Evolutionary conservation across 2,797 vertebrate species (phyloP), one percentile per base, ranked within the genome.

Genomic region (Propithecus perrieri): DNA sequence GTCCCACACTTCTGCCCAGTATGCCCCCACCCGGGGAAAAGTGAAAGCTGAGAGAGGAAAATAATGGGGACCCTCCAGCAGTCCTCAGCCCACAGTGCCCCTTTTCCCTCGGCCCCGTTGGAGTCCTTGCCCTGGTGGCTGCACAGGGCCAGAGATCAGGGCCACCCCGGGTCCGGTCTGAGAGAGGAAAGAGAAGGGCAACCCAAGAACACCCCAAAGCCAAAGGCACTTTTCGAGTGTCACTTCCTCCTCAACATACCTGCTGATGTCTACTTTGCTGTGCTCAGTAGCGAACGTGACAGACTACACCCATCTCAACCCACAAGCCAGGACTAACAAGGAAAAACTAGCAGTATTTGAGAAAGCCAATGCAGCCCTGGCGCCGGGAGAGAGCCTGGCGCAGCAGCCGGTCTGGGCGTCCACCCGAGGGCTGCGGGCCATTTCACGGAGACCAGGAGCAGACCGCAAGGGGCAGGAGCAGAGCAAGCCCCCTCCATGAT

Each of bases 321-420:
- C 76, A 0, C 15, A 71, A 53, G 80, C 61, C n/a, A 8, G 2
- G n/a, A 75, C 17, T n/a, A 5, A 8, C 0, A 33, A 79, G 69
- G 7, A 46, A 9, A 11, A 1, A 0, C 10, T 0, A 13, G n/a
- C n/a, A 13, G 10, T 30, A 28, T 12, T 5, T 2, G 20, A 7
- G 59, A 4, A 10, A 13, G 14, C 35, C 63, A 76, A 53, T 1
- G 11, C 1, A 59, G 12, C 24, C 33, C 59, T 35, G 35, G 15
- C 17, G 50, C 61, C 24, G 30, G 15, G 5, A 8, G 41, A 48
- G 26, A 33, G 57, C 86, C 57, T 38, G 41, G 10, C 0, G 0
- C 2, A 0, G 17, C 57, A 4, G 48, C 41, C 2, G 14, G 41
- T 26, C 55, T 43, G 0, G 10, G n/a, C 6, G 57, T 22, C 87